A percentile compares a stretch with the other conserved stretches of the same genome.
Conservation (phyloP, 2,797 vertebrate genomes). For the Lepus townsendii region DNA sequence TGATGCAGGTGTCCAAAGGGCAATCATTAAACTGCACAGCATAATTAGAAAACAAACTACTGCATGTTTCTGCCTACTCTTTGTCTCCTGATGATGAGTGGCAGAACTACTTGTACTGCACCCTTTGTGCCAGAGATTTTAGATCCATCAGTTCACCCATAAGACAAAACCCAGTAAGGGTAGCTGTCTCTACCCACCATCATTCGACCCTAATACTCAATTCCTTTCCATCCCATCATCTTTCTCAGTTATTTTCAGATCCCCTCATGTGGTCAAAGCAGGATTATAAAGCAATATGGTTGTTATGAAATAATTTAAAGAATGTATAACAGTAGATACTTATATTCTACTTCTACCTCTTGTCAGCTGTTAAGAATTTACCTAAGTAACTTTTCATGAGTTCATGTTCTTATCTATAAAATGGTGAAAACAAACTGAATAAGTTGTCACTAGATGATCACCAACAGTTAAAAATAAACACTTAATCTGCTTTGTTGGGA, state of each 20-base stretch:
- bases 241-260: neutral
- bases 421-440: neutral
- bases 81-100: neutral
- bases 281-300: neutral
- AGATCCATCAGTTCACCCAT: neutral
- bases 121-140: neutral
- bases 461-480: neutral
- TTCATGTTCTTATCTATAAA: neutral
- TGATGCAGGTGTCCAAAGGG: neutral
- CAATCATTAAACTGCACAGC: neutral
- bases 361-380: neutral
- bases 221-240: neutral
- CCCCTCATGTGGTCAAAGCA: neutral
- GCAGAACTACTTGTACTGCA: accelerated
- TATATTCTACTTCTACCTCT: neutral
- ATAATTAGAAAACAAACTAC: neutral
- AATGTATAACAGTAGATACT: neutral
- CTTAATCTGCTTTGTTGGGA: neutral
- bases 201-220: neutral
- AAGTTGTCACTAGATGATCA: neutral
- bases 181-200: neutral
- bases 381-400: neutral
- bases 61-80: neutral
- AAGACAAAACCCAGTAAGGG: neutral
- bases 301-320: neutral